Evolutionary conservation across 2,888 invertebrate species (phyloP).

Genomic region (Malachius bipustulatus): DNA sequence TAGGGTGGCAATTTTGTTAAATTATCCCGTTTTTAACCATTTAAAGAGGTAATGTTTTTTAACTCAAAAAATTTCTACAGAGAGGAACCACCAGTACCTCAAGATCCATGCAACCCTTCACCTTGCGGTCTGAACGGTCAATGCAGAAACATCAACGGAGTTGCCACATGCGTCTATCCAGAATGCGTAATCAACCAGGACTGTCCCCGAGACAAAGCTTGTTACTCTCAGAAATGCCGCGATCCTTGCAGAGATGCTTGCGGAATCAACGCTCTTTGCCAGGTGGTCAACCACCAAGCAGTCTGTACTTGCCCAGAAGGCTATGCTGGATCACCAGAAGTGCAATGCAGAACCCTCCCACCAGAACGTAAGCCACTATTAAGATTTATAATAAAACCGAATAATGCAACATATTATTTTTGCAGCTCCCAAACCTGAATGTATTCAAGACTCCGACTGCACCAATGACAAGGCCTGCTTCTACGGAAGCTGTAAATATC

Average conservation of each 20-base stretch:
- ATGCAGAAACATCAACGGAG: constrained; percentile 58
- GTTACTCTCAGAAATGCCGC: constrained; percentile 69
- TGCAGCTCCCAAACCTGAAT: constrained; percentile 54
- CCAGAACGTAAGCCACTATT: constrained; percentile 21
- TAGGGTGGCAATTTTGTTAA: no score
- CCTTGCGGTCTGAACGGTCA: constrained; percentile 76
- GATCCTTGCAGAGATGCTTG: constrained; percentile 77
- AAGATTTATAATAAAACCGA: neutral
- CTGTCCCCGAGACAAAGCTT: constrained; percentile 67
- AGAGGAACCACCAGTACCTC: constrained; percentile 35
- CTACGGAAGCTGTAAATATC: constrained; percentile 59
- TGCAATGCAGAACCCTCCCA: constrained; percentile 50
- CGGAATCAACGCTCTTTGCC: constrained; percentile 71
- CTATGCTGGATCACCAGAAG: constrained; percentile 66
- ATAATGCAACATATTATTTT: no score
- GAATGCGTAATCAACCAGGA: constrained; percentile 85
- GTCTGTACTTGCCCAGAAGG: constrained; percentile 72
- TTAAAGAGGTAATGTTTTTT: no score
- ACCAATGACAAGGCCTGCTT: constrained; percentile 73
- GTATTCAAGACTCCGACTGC: constrained; percentile 65
- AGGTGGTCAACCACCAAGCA: constrained; percentile 67
- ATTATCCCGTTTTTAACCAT: no score
- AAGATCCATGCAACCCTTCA: constrained; percentile 72
- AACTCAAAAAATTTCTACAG: no score
- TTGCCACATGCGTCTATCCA: constrained; percentile 67